Conservation (phyloP, 2,888 invertebrate species). For the Watsonalla binaria region DNA sequence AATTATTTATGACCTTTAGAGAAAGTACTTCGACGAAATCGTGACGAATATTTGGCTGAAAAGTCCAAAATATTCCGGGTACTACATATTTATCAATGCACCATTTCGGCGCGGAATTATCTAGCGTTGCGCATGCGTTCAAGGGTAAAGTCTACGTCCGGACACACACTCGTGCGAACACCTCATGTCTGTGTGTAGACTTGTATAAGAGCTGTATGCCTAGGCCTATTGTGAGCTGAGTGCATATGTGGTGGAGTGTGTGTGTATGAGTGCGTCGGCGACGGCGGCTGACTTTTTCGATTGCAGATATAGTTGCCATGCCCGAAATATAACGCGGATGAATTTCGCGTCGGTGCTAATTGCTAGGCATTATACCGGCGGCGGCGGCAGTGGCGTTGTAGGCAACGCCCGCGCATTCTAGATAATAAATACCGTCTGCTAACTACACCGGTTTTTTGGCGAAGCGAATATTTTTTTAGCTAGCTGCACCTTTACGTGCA, state of each 20-base stretch:
- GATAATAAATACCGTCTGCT: slow-evolving; percentile 12
- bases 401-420: slow-evolving; percentile 15
- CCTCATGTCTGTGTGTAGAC: slow-evolving; percentile 42
- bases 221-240: slow-evolving; percentile 58
- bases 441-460: slow-evolving; percentile 11
- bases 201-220: slow-evolving; percentile 35
- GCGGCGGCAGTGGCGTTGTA: slow-evolving; percentile 24
- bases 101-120: slow-evolving; percentile 63
- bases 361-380: slow-evolving; percentile 43
- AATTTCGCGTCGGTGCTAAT: slow-evolving; percentile 63
- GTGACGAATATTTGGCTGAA: slow-evolving; percentile 24
- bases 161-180: slow-evolving; percentile 48
- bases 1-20: no score
- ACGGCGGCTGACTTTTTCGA: slow-evolving; percentile 66
- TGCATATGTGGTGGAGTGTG: slow-evolving; percentile 41
- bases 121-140: slow-evolving; percentile 68
- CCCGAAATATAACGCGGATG: slow-evolving; percentile 72
- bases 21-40: neutral
- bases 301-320: slow-evolving; percentile 72
- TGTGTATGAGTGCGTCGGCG: slow-evolving; percentile 54
- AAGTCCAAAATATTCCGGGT: slow-evolving; percentile 54
- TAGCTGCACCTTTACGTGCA: no score
- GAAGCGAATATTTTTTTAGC: neutral
- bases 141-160: slow-evolving; percentile 72
- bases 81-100: slow-evolving; percentile 73